phyloP scores from a whole-genome alignment of 1,140 invertebrate genomes.

The Drosophila malerkotliana region DNA sequence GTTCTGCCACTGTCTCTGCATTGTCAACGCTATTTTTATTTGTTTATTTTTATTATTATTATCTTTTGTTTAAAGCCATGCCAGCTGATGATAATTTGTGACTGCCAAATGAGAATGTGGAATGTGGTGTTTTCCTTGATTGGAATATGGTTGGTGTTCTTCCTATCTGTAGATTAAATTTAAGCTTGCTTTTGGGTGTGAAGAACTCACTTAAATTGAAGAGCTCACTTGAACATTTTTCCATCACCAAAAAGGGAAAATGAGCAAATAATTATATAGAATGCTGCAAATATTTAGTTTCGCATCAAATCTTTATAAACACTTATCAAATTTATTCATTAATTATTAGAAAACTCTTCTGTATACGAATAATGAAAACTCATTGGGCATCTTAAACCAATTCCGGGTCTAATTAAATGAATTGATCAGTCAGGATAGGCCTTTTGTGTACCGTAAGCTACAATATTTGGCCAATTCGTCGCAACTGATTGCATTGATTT shows the following conservation, averaged over 20 bases:
- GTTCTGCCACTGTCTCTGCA: slow-evolving; percentile 46
- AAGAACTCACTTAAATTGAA: no score
- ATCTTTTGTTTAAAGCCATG: slow-evolving; percentile 46
- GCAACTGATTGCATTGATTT: slow-evolving; percentile 53
- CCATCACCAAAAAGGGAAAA: no score
- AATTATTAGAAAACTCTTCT: neutral
- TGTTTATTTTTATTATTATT: slow-evolving; percentile 29
- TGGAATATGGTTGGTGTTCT: no score
- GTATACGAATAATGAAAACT: neutral
- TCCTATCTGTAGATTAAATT: no score
- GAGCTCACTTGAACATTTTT: no score
- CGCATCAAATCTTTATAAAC: no score
- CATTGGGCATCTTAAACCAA: neutral
- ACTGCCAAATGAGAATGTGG: slow-evolving; percentile 25
- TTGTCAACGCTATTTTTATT: slow-evolving; percentile 42
- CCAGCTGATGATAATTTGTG: slow-evolving; percentile 57
- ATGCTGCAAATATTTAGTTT: no score
- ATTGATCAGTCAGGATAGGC: slow-evolving; percentile 9
- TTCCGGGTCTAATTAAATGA: slow-evolving; percentile 18
- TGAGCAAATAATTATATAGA: no score
- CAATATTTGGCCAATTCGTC: slow-evolving; percentile 47
- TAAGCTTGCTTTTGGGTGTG: no score
- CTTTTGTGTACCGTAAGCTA: slow-evolving; percentile 28
- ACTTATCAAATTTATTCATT: neutral
- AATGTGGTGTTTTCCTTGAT: no score